A percentile compares a stretch with the other conserved stretches of the same genome.
Evolutionary conservation across 2,888 invertebrate genomes (phyloP).

Genomic region (Eudasyphora cyanicolor): DNA sequence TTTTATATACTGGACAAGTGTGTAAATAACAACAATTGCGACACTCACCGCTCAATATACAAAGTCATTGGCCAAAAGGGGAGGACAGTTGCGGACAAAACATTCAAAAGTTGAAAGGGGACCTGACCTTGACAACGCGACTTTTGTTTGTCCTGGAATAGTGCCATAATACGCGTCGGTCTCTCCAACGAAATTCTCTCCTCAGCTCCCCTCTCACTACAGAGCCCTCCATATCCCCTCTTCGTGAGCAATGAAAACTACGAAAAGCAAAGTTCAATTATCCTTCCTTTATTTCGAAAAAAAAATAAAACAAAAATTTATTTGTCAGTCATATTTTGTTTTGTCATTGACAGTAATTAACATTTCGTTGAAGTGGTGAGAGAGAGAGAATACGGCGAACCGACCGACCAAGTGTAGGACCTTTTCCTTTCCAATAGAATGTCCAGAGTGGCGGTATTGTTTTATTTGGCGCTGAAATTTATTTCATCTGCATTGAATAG

Average conservation of each 20-base stretch:
- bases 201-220: too few species aligned
- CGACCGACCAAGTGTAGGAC: neutral
- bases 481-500: constrained; percentile 4
- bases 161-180: neutral
- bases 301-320: neutral
- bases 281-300: neutral
- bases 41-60: constrained; percentile 1
- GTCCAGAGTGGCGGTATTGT: neutral
- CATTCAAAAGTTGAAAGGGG: constrained; percentile 15
- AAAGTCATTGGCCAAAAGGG: constrained; percentile 23
- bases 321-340: constrained; percentile 3
- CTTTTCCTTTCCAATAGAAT: neutral
- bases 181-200: too few species aligned
- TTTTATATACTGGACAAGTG: neutral
- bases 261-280: neutral
- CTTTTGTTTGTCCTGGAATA: neutral
- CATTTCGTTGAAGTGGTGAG: neutral
- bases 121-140: constrained; percentile 31
- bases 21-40: constrained; percentile 12
- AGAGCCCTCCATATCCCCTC: too few species aligned
- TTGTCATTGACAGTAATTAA: constrained; percentile 19
- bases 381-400: neutral
- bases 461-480: constrained; percentile 1
- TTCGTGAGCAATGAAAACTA: neutral
- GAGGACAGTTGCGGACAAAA: neutral